Percentiles rank a stretch among this genome's conserved stretches.
phyloP scores from a whole-genome alignment of 2,797 vertebrate species.

The Aselliscus stoliczkanus region DNA sequence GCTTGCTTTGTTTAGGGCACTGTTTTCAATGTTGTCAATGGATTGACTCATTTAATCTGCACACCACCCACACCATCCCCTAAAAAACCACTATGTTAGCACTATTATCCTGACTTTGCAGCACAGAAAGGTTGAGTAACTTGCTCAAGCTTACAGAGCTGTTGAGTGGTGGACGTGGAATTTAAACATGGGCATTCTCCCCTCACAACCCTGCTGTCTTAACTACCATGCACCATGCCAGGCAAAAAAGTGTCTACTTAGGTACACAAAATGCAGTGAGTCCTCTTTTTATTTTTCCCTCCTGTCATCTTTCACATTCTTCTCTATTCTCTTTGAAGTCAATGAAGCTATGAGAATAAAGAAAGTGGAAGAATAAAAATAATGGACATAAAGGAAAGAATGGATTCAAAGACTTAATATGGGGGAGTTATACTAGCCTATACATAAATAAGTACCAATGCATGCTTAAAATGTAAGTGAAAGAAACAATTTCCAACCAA shows the following conservation, averaged over 20 bases:
- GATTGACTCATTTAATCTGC: background rate
- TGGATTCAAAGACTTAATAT: background rate
- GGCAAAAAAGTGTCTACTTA: background rate
- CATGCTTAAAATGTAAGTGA: background rate
- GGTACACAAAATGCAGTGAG: background rate
- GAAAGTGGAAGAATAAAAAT: background rate
- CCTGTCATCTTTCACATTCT: background rate
- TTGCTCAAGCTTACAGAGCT: background rate
- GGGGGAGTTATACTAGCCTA: background rate
- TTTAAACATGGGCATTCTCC: background rate
- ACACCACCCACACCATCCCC: background rate
- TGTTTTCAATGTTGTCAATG: background rate
- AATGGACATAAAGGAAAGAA: background rate
- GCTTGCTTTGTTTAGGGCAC: background rate
- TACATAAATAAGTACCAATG: background rate
- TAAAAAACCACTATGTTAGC: background rate
- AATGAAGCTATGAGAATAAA: background rate
- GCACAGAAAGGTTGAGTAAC: background rate
- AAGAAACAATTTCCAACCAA: background rate
- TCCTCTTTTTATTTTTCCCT: background rate
- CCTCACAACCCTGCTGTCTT: background rate
- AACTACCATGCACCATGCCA: too few species aligned
- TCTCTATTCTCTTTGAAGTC: background rate
- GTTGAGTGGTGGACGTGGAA: rapidly evolving
- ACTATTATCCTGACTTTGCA: background rate